A percentile compares a stretch with the other conserved stretches of the same genome.
Conservation (phyloP, 1,140 invertebrate genomes). For the Centruroides sculpturatus region DNA sequence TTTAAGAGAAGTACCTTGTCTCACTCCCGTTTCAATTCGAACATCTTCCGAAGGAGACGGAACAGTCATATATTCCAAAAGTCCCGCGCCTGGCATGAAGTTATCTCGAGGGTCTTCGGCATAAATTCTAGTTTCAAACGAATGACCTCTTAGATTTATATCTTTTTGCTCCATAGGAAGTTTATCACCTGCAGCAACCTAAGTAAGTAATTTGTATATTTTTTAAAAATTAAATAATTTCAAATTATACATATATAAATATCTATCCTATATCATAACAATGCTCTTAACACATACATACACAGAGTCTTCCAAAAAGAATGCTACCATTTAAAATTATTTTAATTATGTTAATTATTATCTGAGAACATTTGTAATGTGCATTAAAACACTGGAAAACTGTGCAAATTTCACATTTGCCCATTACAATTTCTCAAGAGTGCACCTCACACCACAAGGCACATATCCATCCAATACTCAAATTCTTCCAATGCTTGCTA, state of each 20-base stretch:
- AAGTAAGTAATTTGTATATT: slow-evolving; percentile 15
- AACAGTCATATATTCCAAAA: slow-evolving; percentile 50
- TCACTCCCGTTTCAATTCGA: slow-evolving; percentile 27
- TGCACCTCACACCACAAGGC: no score
- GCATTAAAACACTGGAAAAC: no score
- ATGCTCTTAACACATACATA: no score
- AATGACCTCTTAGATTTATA: slow-evolving; percentile 38
- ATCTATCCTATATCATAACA: no score
- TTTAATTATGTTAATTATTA: no score
- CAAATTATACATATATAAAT: neutral
- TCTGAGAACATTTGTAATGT: no score
- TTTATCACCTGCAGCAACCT: slow-evolving; percentile 66
- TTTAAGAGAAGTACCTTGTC: slow-evolving; percentile 27
- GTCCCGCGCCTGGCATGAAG: slow-evolving; percentile 65
- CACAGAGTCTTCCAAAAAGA: no score
- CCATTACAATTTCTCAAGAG: no score
- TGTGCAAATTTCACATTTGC: no score
- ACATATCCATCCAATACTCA: no score
- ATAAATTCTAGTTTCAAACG: slow-evolving; percentile 69
- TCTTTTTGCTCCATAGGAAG: slow-evolving; percentile 65
- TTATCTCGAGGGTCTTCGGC: slow-evolving; percentile 72
- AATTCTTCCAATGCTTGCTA: no score
- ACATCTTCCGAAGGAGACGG: slow-evolving; percentile 30
- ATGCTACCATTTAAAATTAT: no score
- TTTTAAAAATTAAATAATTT: neutral